Base-by-base conservation (phyloP, 1,140 invertebrate genomes). In the Parasteatoda tepidariorum region DNA sequence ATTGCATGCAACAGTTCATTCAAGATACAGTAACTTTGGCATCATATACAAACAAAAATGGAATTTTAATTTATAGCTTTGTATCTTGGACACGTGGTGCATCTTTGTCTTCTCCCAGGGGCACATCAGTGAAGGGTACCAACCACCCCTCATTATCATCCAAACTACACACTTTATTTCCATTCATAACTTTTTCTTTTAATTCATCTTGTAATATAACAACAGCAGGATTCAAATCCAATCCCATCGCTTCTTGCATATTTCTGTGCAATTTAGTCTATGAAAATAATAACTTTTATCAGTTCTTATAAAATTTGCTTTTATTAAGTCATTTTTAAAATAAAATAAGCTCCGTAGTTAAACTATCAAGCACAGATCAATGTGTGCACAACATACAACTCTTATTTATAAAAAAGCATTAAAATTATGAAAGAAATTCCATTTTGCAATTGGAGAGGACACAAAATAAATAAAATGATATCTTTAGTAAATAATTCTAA, bases 241-340 rank as follows among this genome's bases (percentile, higher is more conserved):
- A n/a, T 22, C 64, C 64, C 64, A 67, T 38, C 22, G 64, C 64
- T n/a, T 67, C 64, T 38, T 67, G 64, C 33, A 67, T 67, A 67
- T 67, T 67, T 13, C 33, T 28, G 33, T 67, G 64, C 22, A 67
- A 22, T 22, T 67, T 67, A 67, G 34, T n/a, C 64, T 67, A 26
- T 3, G 9, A 38, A 5, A 24, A 2, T n/a, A n/a, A n/a, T n/a
- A n/a, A n/a, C n/a, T n/a, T n/a, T n/a, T n/a, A n/a, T n/a, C n/a
- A n/a, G n/a, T n/a, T n/a, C n/a, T n/a, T n/a, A n/a, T n/a, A n/a
- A n/a, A n/a, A n/a, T n/a, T n/a, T n/a, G n/a, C n/a, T n/a, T n/a
- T n/a, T n/a, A n/a, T n/a, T n/a, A n/a, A n/a, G n/a, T n/a, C n/a
- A n/a, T n/a, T n/a, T n/a, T n/a, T n/a, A n/a, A n/a, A n/a, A n/a